Percentiles rank a stretch among this genome's conserved stretches.
Conservation (phyloP, 2,797 vertebrate species). For the Coregonus suidteri region DNA sequence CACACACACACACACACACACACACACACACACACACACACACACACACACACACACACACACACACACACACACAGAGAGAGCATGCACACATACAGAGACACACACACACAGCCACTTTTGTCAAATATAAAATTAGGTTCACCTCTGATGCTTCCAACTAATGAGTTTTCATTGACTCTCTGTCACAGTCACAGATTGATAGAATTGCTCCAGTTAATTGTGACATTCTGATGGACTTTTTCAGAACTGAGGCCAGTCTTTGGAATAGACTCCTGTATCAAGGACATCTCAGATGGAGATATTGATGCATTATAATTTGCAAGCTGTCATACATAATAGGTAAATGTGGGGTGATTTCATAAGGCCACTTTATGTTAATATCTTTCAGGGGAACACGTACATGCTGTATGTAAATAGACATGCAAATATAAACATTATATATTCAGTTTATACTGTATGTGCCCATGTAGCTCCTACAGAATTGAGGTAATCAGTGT, state of each 20-base stretch:
- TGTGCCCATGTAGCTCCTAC: not conserved
- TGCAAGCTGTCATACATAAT: not conserved
- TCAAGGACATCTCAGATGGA: not conserved
- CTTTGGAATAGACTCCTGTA: not conserved
- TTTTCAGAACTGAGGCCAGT: not conserved
- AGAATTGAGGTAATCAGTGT: not conserved
- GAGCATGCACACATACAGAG: not conserved
- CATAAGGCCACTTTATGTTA: not conserved
- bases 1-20: not conserved
- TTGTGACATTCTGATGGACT: conserved; percentile 30
- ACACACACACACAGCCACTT: conserved; percentile 15
- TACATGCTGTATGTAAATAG: not conserved
- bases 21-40: conserved; percentile 15
- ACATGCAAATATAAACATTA: not conserved
- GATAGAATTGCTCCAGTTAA: conserved; percentile 59
- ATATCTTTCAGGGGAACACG: not conserved
- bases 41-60: not conserved
- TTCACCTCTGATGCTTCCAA: conserved; percentile 55
- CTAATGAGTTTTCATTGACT: conserved; percentile 63
- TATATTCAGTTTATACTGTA: not conserved
- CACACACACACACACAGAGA: not conserved
- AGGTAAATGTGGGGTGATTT: not conserved
- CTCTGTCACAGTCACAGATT: conserved; percentile 53
- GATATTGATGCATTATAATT: not conserved
- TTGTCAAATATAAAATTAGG: conserved; percentile 58